These are phyloP conservation scores for Cnemophilus loriae DNA, from an alignment of 2,113 vertebrate genomes.

Conservation along the genomic window DNA sequence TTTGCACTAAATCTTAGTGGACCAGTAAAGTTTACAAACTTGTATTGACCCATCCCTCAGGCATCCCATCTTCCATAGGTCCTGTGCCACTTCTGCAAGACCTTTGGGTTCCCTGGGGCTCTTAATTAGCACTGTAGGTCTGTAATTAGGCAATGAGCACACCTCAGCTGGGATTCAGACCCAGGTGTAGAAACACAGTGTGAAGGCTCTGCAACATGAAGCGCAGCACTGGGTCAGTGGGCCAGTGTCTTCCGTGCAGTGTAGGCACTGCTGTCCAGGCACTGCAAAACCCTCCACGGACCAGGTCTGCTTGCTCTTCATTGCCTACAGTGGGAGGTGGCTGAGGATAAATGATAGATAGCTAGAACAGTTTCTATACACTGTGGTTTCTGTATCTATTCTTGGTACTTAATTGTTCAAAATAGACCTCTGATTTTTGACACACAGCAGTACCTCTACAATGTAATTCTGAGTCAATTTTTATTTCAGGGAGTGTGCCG, in stretches of 20 bases:
- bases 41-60: background rate
- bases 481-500: background rate
- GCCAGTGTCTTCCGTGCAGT: background rate
- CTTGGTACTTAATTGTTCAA: background rate
- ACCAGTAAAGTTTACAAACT: background rate
- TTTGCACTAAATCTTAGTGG: background rate
- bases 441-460: background rate
- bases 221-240: rapidly evolving
- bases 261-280: background rate
- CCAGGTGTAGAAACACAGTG: background rate
- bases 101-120: background rate
- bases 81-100: background rate
- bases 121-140: background rate
- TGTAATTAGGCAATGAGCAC: background rate
- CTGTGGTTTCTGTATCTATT: background rate
- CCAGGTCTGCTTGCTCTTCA: background rate
- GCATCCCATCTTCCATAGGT: background rate
- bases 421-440: background rate
- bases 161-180: background rate
- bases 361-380: background rate
- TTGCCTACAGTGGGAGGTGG: background rate
- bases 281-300: background rate
- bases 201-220: background rate
- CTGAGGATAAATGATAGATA: background rate
- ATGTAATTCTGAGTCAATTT: background rate